Evolutionary conservation across 2,888 invertebrate species (phyloP), one percentile per base, ranked within the genome.

Genomic region (Leptopterna dolabrata): DNA sequence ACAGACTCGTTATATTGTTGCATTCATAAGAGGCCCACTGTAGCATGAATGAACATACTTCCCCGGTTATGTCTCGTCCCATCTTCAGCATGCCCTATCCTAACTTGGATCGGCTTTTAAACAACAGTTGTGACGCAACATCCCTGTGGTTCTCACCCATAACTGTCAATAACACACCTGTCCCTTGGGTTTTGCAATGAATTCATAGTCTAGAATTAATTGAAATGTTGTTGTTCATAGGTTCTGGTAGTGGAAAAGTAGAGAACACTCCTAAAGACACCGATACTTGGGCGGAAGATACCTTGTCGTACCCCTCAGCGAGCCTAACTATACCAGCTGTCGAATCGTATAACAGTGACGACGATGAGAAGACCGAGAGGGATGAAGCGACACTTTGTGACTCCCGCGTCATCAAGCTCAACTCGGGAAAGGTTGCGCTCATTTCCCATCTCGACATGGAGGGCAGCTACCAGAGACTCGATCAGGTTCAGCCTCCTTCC

Each of bases 241-340:
- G 78, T 45, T 43, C 41, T 11, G 45, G 78, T 0, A 24, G 43
- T 19, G 41, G 36, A n/a, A 83, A 83, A 19, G 70, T 91, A 27
- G 89, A 89, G 70, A 89, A 91, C 14, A 91, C 92, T 92, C 92
- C 92, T 76, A 91, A 93, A 89, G 91, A 93, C 90, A 90, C 91
- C 30, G 96, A 96, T 91, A 96, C 96, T 0, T 96, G 96, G 96
- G 96, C 95, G 90, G 96, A 96, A 86, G 95, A 96, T 91, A 95
- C 95, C 0, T 93, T 96, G 45, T 96, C 96, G 0, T 96, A 96
- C 91, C 96, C 96, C 0, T 96, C 96, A 81, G 94, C 96, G 86
- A 96, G 96, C 89, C 94, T 95, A 45, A 95, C 96, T 47, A 95
- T 95, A 0, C 96, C 96, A 0, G 92, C 95, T 90, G 93, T 95